These are phyloP conservation scores for Drosophila carrolli DNA, from an alignment of 1,140 invertebrate genomes.

Conservation along the genomic window DNA sequence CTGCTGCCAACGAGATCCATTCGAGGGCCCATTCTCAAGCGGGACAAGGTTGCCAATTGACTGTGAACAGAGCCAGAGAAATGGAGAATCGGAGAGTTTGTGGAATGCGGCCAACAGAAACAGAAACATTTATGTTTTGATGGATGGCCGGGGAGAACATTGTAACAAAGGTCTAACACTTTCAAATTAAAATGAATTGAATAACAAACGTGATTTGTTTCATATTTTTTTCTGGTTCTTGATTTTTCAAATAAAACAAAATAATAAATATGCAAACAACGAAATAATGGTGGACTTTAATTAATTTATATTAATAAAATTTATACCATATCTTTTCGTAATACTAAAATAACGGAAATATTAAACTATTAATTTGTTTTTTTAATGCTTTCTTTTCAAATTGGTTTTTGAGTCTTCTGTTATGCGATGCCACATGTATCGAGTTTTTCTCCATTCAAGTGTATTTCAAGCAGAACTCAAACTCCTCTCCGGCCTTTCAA, in stretches of 20 bases:
- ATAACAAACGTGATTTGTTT: too few species aligned
- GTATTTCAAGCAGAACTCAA: conserved; percentile 4
- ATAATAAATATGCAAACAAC: too few species aligned
- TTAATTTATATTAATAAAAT: too few species aligned
- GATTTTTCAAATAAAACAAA: too few species aligned
- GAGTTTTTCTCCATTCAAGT: conserved; percentile 11
- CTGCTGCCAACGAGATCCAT: conserved; percentile 10
- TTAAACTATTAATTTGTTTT: too few species aligned
- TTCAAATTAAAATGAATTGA: too few species aligned
- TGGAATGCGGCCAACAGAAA: conserved; percentile 13
- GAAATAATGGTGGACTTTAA: too few species aligned
- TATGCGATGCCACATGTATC: background rate
- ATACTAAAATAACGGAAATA: too few species aligned
- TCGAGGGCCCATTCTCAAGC: conserved; percentile 65
- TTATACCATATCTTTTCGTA: too few species aligned
- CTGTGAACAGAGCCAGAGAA: conserved; percentile 49
- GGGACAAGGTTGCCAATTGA: conserved; percentile 75
- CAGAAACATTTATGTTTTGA: conserved; percentile 6
- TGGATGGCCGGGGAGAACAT: background rate
- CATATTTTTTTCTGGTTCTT: too few species aligned
- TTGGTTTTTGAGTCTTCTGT: background rate
- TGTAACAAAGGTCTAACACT: background rate
- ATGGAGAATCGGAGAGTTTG: background rate
- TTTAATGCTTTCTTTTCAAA: too few species aligned
- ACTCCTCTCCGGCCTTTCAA: conserved; percentile 2